These are phyloP conservation scores for Eupithecia pulchellata DNA, from an alignment of 2,888 invertebrate genomes.

Conservation along the genomic window DNA sequence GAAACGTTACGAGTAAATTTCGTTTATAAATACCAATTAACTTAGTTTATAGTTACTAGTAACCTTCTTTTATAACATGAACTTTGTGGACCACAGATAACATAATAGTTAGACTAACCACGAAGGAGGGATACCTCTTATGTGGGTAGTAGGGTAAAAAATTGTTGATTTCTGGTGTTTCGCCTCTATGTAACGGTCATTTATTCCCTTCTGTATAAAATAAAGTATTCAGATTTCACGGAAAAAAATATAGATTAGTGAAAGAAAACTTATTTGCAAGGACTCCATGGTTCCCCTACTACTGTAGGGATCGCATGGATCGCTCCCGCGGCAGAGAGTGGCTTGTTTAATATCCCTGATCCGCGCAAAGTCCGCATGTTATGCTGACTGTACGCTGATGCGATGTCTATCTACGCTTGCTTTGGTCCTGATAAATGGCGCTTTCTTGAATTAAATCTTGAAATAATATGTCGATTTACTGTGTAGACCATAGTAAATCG, in stretches of 20 bases:
- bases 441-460: not conserved
- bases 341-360: slow-evolving; percentile 73
- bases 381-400: slow-evolving; percentile 66
- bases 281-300: slow-evolving; percentile 1
- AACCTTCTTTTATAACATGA: no score
- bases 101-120: no score
- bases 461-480: not conserved
- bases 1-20: no score
- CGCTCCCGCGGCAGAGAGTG: slow-evolving; percentile 42
- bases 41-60: no score
- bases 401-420: slow-evolving; percentile 55
- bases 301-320: slow-evolving; percentile 49
- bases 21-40: no score
- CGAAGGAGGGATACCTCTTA: no score
- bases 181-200: no score
- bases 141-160: no score
- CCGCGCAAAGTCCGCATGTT: slow-evolving; percentile 70
- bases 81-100: no score
- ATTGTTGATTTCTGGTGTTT: no score
- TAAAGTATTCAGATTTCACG: not conserved
- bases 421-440: not conserved
- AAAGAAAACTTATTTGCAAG: not conserved
- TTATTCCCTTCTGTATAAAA: not conserved
- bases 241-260: not conserved
- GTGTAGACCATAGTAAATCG: no score